Conservation (phyloP, 2,797 vertebrate genomes). For the Sitta carolinensis region DNA sequence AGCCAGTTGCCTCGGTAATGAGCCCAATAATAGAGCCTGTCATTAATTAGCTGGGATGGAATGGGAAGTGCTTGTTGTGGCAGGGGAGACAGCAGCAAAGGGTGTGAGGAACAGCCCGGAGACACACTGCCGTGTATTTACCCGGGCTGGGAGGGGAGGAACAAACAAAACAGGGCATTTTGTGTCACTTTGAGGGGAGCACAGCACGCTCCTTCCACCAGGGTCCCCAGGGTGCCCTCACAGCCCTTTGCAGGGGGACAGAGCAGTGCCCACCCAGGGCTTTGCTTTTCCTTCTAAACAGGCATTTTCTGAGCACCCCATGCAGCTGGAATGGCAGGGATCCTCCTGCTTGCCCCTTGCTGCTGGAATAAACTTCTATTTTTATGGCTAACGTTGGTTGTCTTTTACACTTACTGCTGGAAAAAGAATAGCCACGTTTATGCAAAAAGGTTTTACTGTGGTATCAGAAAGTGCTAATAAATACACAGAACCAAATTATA, state of each 20-base stretch:
- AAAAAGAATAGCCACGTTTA: slow-evolving; percentile 48
- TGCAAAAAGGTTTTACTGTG: slow-evolving; percentile 1
- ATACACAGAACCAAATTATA: neutral
- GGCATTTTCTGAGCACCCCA: neutral
- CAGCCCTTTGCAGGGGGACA: neutral
- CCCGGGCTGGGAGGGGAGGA: neutral
- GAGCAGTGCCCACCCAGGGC: neutral
- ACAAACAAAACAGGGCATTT: neutral
- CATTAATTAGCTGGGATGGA: neutral
- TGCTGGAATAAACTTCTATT: neutral
- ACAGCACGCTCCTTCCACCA: neutral
- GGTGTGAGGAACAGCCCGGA: neutral
- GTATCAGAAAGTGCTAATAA: slow-evolving; percentile 32
- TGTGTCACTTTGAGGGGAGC: rapidly evolving
- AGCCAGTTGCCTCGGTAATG: neutral
- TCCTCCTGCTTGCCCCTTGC: neutral
- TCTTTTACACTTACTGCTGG: neutral
- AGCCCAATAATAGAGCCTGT: neutral
- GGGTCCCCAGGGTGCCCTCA: neutral
- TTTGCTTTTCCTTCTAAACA: neutral
- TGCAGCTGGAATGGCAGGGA: neutral
- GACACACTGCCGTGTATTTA: neutral
- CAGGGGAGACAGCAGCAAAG: neutral
- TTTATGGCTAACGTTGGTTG: neutral
- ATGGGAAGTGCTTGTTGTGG: neutral